phyloP scores from a whole-genome alignment of 2,797 vertebrate genomes.

The Acipenser ruthenus region DNA sequence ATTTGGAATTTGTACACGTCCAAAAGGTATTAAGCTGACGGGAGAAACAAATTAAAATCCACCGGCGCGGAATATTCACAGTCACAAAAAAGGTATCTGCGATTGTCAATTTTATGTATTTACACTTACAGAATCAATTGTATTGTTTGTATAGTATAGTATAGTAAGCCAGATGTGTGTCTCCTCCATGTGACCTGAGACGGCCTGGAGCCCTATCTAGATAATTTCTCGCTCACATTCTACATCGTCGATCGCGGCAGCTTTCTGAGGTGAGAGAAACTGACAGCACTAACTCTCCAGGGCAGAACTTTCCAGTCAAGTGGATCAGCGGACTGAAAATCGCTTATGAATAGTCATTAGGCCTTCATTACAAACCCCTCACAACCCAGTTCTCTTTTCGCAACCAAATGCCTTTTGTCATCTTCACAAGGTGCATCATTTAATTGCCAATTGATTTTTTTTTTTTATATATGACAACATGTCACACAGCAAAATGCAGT shows the following conservation, averaged over 20 bases:
- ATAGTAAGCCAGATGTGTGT: conserved; percentile 91
- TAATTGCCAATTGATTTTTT: conserved; percentile 99
- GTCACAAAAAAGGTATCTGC: conserved; percentile 43
- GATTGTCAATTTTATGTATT: conserved; percentile 64
- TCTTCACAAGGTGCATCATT: conserved; percentile 98
- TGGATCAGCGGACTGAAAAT: conserved; percentile 94
- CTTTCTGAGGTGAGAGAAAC: conserved; percentile 97
- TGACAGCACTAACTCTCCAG: conserved; percentile 96
- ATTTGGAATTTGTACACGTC: no score
- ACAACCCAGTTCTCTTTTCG: conserved; percentile 82
- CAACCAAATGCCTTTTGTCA: conserved; percentile 97
- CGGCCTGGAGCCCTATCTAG: conserved; percentile 75
- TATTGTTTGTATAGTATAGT: conserved; percentile 73
- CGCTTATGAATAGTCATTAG: conserved; percentile 99
- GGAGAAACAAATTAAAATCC: conserved; percentile 32
- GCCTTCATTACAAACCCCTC: conserved; percentile 95
- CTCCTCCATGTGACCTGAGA: conserved; percentile 90
- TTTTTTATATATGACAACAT: conserved; percentile 89
- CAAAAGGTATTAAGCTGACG: conserved; percentile 3
- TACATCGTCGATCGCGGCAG: conserved; percentile 81
- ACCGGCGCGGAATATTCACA: conserved; percentile 28
- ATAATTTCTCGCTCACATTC: conserved; percentile 89
- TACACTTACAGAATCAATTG: conserved; percentile 79
- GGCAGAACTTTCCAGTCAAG: conserved; percentile 98
- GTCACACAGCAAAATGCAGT: conserved; percentile 92